Base-by-base conservation (phyloP, 2,797 vertebrate species). In the Sebastes ruberrimus region DNA sequence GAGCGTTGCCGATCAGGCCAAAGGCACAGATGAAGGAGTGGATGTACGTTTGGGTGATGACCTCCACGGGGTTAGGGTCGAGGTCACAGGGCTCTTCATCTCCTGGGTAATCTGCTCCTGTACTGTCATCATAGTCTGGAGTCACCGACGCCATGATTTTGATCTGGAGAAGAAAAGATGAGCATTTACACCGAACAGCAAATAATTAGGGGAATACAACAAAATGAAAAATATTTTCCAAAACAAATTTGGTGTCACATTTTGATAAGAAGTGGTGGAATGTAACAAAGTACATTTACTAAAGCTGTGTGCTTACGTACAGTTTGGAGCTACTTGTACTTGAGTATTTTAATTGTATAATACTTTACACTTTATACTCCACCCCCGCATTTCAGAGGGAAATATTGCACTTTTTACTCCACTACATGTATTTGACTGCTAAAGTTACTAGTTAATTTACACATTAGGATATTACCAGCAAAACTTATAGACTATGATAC, bases 1-100 rank as follows among this genome's bases (percentile, higher is more conserved):
- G 92, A 7, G 88, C 1, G 53, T 99, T 99, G 23, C 98, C 98
- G 13, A 98, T 56, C 8, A 99, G 91, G 53, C 98, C 98, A 0
- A 96, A 83, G 1, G 91, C 74, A 4, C 96, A 97, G 69, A 97
- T 97, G 42, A 98, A 2, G 0, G 96, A 95, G 88, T 97, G 97
- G 0, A 95, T 78, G 82, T 76, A 92, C 0, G 89, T 91, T 46
- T 94, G 92, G 3, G 86, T 66, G 28, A 72, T 35, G 77, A 87
- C 46, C 22, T 87, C 81, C 2, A 25, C 1, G 2, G 82, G 76
- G 13, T 73, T 27, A 0, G n/a, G 88, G 49, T 81, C 70, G 0
- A 93, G 25, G 66, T 38, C 1, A 27, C 94, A 95, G 13, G 18
- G 56, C 0, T 1, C 61, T 0, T 27, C 62, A 1, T 10, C 33